A percentile compares a stretch with the other conserved stretches of the same genome.
These are phyloP conservation scores for Tipula vernalis DNA, from an alignment of 2,888 invertebrate genomes.

Conservation along the genomic window DNA sequence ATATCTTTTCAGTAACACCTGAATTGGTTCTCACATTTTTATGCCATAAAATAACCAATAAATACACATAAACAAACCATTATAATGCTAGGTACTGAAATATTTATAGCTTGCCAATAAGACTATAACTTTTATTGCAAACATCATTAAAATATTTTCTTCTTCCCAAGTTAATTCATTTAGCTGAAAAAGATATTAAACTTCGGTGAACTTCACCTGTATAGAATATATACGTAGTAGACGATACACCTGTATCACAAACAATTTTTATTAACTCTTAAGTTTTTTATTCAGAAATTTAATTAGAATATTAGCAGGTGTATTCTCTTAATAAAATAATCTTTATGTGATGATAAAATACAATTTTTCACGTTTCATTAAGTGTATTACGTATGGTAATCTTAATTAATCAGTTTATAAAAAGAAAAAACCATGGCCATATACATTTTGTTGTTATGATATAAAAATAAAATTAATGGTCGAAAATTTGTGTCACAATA, in stretches of 20 bases:
- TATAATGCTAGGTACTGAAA: background rate
- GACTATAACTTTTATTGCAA: background rate
- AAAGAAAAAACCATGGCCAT: background rate
- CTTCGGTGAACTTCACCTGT: background rate
- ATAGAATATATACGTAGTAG: background rate
- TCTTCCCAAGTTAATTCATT: background rate
- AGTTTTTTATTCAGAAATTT: background rate
- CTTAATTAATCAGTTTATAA: background rate
- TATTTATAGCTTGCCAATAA: background rate
- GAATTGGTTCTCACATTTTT: background rate
- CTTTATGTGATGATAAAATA: background rate
- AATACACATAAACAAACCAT: background rate
- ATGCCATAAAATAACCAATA: background rate
- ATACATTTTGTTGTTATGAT: background rate
- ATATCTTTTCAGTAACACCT: background rate
- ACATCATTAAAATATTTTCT: background rate
- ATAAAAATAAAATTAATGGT: background rate
- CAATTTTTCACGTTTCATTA: background rate
- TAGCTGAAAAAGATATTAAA: background rate
- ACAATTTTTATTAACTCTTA: background rate
- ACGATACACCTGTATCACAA: background rate
- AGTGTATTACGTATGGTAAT: background rate
- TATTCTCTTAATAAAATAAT: background rate
- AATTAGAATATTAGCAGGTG: background rate
- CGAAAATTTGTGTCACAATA: background rate